Evolutionary conservation across 2,888 invertebrate species (phyloP).

Genomic region (Rotaria magnacalcarata): DNA sequence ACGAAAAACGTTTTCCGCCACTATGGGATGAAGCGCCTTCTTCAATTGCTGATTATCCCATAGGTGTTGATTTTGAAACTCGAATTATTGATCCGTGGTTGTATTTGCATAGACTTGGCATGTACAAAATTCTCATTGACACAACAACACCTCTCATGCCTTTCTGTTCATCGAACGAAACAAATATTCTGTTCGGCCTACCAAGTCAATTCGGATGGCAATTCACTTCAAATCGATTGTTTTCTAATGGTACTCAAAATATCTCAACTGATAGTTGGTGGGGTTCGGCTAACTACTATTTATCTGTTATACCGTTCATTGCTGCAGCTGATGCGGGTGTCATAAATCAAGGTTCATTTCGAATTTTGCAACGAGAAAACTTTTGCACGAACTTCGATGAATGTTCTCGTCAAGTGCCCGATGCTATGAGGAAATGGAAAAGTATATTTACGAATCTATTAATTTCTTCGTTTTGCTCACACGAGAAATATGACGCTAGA

Average conservation of each 20-base stretch:
- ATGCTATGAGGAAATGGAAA: not conserved
- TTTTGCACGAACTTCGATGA: constrained; percentile 14
- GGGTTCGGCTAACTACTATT: constrained; percentile 47
- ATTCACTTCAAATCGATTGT: not conserved
- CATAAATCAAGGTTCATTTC: constrained; percentile 13
- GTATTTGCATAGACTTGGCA: not conserved
- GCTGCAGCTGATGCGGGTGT: constrained; percentile 41
- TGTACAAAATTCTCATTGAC: not conserved
- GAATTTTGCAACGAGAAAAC: constrained; percentile 18
- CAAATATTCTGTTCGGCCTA: not conserved
- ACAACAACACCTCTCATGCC: not conserved
- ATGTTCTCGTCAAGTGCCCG: not conserved
- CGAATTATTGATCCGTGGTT: not conserved
- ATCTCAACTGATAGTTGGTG: constrained; percentile 47
- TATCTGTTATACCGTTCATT: constrained; percentile 47
- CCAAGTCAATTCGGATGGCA: not conserved
- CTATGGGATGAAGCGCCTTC: not conserved
- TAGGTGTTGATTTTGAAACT: not conserved
- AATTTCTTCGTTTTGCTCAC: not conserved
- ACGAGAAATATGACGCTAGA: not conserved
- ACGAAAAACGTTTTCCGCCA: not conserved
- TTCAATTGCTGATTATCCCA: not conserved
- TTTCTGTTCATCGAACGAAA: not conserved
- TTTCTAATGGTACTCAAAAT: not conserved
- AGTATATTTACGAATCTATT: not conserved